phyloP scores from a whole-genome alignment of 2,113 vertebrate genomes.

The Chaenocephalus aceratus region DNA sequence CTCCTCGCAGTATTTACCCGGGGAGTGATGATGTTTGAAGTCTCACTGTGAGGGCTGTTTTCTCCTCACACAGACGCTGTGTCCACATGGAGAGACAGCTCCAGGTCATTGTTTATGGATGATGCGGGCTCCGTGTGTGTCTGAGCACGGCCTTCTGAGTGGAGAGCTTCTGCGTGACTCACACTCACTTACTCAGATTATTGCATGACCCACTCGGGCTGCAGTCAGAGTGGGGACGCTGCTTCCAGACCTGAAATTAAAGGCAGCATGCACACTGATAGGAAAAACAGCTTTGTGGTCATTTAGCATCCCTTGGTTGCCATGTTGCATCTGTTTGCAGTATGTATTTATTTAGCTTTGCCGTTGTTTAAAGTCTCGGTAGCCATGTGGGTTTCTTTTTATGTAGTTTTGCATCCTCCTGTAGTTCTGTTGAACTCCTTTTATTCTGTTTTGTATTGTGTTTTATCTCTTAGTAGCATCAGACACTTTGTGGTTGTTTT shows the following conservation, averaged over 20 bases:
- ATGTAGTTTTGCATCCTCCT: too few relatives aligned
- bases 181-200: constrained; percentile 31
- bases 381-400: too few relatives aligned
- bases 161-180: constrained; percentile 53
- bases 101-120: constrained; percentile 69
- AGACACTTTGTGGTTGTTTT: too few relatives aligned
- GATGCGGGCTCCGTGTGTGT: constrained; percentile 41
- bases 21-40: constrained; percentile 66
- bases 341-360: too few relatives aligned
- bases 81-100: constrained; percentile 26
- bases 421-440: too few relatives aligned
- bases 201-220: constrained; percentile 26
- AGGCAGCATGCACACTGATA: too few relatives aligned
- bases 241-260: background rate
- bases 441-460: too few relatives aligned
- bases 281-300: background rate
- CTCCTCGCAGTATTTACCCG: constrained; percentile 65
- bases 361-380: too few relatives aligned
- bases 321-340: too few relatives aligned
- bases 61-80: constrained; percentile 17
- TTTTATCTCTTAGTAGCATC: too few relatives aligned
- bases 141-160: constrained; percentile 51
- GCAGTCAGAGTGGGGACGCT: constrained; percentile 20
- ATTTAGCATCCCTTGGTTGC: too few relatives aligned
- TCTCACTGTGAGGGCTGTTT: too few relatives aligned